Conservation (phyloP, 1,140 invertebrate genomes). For the Cydia strobilella region DNA sequence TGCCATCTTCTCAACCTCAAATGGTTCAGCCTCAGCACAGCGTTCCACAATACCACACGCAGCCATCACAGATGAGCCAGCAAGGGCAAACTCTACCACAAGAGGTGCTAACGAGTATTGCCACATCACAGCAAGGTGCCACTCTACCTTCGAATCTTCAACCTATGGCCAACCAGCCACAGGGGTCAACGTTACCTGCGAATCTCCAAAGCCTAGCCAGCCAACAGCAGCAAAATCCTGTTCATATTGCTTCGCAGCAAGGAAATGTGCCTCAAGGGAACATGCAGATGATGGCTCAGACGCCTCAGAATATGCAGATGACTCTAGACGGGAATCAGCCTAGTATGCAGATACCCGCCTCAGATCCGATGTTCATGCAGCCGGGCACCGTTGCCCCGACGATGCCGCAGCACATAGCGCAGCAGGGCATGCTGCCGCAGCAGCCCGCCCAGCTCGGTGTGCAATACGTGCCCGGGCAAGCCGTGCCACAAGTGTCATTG, state of each 20-base stretch:
- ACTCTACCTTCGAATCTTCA: conserved; percentile 76
- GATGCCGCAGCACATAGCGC: conserved; percentile 74
- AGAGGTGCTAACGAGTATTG: conserved; percentile 78
- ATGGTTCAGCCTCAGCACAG: conserved; percentile 74
- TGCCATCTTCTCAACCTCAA: conserved; percentile 71
- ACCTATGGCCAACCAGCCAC: conserved; percentile 73
- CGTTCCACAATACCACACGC: conserved; percentile 77
- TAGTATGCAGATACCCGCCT: conserved; percentile 78
- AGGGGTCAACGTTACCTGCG: conserved; percentile 81
- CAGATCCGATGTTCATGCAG: conserved; percentile 78
- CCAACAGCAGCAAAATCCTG: conserved; percentile 73
- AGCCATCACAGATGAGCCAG: conserved; percentile 74
- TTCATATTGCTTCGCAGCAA: conserved; percentile 76
- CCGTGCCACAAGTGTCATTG: conserved; percentile 69
- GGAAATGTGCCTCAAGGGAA: conserved; percentile 81
- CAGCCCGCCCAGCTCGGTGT: conserved; percentile 70
- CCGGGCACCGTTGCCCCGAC: conserved; percentile 48
- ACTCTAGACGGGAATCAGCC: conserved; percentile 78
- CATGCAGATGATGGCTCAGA: conserved; percentile 81
- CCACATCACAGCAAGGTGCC: conserved; percentile 78
- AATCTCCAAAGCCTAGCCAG: conserved; percentile 80
- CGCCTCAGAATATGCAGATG: conserved; percentile 80
- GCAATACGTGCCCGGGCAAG: conserved; percentile 76
- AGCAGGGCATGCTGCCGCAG: conserved; percentile 72
- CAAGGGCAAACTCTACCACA: conserved; percentile 78